Conservation (phyloP, 2,888 invertebrate genomes). For the Antitype chi region DNA sequence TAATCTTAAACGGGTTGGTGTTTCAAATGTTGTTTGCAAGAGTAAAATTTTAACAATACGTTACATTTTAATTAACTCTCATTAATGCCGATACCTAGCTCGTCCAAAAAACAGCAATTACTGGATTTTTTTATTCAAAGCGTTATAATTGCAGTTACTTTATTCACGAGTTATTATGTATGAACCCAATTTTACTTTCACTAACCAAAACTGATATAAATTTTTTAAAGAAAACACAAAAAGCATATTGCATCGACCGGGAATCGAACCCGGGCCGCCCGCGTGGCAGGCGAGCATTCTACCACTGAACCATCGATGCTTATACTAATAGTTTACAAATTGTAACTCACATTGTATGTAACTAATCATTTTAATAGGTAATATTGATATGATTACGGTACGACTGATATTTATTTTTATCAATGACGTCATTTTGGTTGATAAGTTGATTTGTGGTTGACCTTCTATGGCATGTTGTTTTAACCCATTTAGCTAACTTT, state of each 20-base stretch:
- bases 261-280: slow-evolving; percentile 90
- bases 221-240: slow-evolving; percentile 55
- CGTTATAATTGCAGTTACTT: not conserved
- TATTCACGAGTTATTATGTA: no score
- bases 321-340: rapidly evolving
- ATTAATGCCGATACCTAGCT: not conserved
- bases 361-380: not conserved
- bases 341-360: rapidly evolving
- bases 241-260: slow-evolving; percentile 86
- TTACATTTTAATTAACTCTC: not conserved
- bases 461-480: not conserved
- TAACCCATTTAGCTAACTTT: not conserved
- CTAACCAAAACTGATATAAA: not conserved
- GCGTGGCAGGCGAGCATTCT: slow-evolving; percentile 91
- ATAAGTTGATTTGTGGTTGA: not conserved
- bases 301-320: slow-evolving; percentile 91
- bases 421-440: not conserved
- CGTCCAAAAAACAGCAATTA: not conserved
- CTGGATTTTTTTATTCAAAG: not conserved
- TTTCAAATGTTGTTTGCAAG: not conserved
- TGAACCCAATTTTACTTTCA: not conserved
- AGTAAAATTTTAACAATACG: no score
- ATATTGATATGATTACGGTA: not conserved
- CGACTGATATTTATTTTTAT: not conserved
- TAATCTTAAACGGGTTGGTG: not conserved